Base-by-base conservation (phyloP, 2,113 vertebrate species). In the Dicrurus megarhynchus region DNA sequence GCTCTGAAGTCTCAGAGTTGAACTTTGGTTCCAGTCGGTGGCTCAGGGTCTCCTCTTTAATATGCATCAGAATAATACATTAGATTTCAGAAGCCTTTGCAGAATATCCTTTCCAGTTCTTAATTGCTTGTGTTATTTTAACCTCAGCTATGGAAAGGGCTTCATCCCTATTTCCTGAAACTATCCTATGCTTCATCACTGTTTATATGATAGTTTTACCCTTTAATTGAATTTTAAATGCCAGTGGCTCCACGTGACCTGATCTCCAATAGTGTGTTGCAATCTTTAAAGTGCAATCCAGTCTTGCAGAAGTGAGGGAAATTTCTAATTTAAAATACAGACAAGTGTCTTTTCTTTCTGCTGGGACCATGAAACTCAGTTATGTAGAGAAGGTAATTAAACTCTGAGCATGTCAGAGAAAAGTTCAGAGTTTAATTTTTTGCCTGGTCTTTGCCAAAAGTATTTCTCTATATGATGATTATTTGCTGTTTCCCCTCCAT, bases 211-310 rank as follows among this genome's bases (percentile, higher is more conserved):
- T 55, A 50, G 18, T 47, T 90, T 74, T 86, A 64, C 35, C 20
- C 16, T 90, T 78, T 89, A 93, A 92, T 55, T 95, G 65, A 90
- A 60, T 81, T 89, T 70, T 81, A 82, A 87, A 91, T 89, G 87
- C 46, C 64, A 84, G 32, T 68, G 65, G 41, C 32, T 91, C 52
- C 35, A 3, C n/a, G 49, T 90, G 85, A 76, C 75, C 78, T 56
- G 69, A 44, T 89, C 56, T 71, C 49, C 57, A 68, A 0, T 35
- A 65, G 46, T 13, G 55, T 61, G 33, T 73, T 79, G 42, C 55
- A 65, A 3, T 80, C 42, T 83, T 80, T 53, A 44, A 74, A 87
- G 59, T 76, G 24, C 83, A 89, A 57, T 39, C 24, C 28, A 80
- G 42, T 57, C n/a, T 77, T 11, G 16, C 10, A 60, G 20, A 91